Conservation (phyloP, 2,113 vertebrate species). For the Apodemus speciosus region DNA sequence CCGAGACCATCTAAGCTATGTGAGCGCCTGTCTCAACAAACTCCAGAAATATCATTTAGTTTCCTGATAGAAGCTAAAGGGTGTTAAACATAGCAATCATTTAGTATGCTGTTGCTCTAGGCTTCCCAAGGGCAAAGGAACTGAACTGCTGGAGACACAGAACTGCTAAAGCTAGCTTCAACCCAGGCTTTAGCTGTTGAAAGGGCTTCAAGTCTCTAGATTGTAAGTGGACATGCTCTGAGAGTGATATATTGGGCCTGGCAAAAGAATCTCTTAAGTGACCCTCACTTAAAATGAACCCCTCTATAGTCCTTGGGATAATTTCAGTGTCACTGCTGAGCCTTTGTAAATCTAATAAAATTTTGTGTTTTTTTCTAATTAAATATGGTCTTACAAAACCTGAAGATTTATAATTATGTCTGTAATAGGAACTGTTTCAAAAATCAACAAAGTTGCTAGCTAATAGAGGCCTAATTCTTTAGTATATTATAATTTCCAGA, state of each 20-base stretch:
- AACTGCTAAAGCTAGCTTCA: not conserved
- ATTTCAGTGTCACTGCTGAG: not conserved
- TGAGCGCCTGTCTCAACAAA: not conserved
- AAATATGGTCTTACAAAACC: not conserved
- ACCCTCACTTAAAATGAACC: not conserved
- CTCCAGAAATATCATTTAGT: not conserved
- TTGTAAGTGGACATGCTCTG: not conserved
- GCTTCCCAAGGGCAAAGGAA: not conserved
- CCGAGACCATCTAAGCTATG: not conserved
- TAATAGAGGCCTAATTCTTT: slow-evolving; percentile 27
- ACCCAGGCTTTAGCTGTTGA: not conserved
- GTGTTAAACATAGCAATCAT: not conserved
- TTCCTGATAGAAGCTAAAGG: not conserved
- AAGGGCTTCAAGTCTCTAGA: not conserved
- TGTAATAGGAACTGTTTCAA: not conserved
- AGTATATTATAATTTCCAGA: not conserved
- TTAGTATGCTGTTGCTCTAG: not conserved
- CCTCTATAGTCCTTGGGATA: not conserved
- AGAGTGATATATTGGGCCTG: not conserved
- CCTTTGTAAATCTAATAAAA: not conserved
- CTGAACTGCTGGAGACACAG: not conserved
- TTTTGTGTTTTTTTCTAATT: not conserved
- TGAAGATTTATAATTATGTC: not conserved
- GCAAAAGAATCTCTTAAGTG: not conserved
- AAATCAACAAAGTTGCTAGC: not conserved